Evolutionary conservation across 2,888 invertebrate genomes (phyloP), one percentile per base, ranked within the genome.

Genomic region (Peribatodes rhomboidaria): DNA sequence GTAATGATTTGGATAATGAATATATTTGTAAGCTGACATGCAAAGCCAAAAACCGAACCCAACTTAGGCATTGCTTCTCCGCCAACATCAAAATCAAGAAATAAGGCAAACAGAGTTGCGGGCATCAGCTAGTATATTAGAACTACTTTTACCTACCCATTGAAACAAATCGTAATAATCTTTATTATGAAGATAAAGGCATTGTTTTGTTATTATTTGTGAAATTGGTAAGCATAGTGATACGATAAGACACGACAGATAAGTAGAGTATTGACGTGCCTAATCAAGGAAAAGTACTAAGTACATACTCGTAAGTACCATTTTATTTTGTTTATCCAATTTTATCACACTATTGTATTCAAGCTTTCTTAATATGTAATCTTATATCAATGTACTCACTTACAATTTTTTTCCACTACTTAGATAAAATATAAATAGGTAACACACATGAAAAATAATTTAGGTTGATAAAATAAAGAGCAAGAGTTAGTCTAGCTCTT

Each of bases 271-370:
- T 46, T 46, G 13, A 22, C n/a, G 7, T 22, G 22, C 22, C 20
- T 46, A 9, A 7, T 46, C 46, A 22, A 46, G 46, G 46, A 46
- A 46, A 46, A 46, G 46, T 46, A 46, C 46, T 10, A 16, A 41
- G 6, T 41, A 16, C 16, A 27, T 4, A 4, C 6, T 27, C n/a
- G n/a, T n/a, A n/a, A n/a, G 10, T 39, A 39, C 35, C n/a, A 39
- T 4, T 14, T 14, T 39, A 16, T 8, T 2, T 14, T 39, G 39
- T 14, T 14, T 39, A 14, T 8, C 7, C 8, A 39, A 14, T 18
- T 37, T 37, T 41, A 41, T 41, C 41, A 18, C 18, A 10, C 8
- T 16, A 18, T 10, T 41, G 16, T 16, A 9, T 41, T 10, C 18
- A 9, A 16, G 1, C 16, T 41, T 18, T 16, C 18, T 2, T 27